Conservation (phyloP, 2,113 vertebrate species). For the Oophaga pumilio region DNA sequence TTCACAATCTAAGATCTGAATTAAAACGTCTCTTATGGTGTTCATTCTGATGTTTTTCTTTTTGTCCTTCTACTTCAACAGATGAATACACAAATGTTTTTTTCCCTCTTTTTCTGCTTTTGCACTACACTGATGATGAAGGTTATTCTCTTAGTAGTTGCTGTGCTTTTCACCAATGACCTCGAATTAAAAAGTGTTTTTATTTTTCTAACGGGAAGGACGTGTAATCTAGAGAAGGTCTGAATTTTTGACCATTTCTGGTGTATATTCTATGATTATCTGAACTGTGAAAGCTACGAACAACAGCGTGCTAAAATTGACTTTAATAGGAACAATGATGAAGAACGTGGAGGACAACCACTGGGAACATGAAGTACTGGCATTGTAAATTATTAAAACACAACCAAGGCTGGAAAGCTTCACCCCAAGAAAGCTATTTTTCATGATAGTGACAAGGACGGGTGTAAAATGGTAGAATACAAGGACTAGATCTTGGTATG, state of each 20-base stretch:
- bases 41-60: neutral
- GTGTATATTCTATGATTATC: neutral
- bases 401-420: neutral
- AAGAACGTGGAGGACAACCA: neutral
- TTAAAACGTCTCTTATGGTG: too few relatives aligned
- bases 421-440: neutral
- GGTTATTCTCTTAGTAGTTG: too few relatives aligned
- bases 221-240: neutral
- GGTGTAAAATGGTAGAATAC: neutral
- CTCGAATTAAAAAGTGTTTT: too few relatives aligned
- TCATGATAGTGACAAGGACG: neutral
- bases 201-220: too few relatives aligned
- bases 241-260: neutral
- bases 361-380: neutral
- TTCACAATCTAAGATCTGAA: too few relatives aligned
- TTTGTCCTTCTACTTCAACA: neutral
- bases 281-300: neutral
- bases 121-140: neutral
- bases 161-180: too few relatives aligned
- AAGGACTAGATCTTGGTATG: too few relatives aligned
- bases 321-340: neutral
- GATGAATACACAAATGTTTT: neutral
- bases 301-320: neutral
- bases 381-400: neutral
- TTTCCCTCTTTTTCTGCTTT: neutral